Evolutionary conservation across 1,140 invertebrate genomes (phyloP), one percentile per base, ranked within the genome.

Genomic region (Eumaeus atala): DNA sequence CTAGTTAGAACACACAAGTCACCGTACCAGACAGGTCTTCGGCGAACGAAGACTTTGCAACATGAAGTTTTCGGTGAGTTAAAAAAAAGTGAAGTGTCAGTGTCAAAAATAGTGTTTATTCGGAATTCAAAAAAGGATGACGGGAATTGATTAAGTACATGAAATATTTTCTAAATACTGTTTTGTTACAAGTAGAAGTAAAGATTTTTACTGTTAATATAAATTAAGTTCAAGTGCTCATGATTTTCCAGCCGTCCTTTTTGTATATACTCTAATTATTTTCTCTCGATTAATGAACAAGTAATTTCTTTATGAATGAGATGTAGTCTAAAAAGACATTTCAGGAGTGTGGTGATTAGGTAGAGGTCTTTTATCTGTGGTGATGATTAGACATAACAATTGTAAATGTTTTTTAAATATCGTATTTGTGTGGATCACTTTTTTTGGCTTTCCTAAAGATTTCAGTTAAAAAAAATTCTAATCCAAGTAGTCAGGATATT

Each of bases 61-160:
- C 77, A 85, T 85, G 82, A 85, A 85, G 80, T 67, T 73, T 57
- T 70, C 73, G 82, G 82, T 85, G 74, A 85, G 82, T 84, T 59
- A 52, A 53, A 56, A 52, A 28, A 48, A 51, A 61, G 58, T 65
- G 62, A 58, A 71, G 70, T 76, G 73, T 53, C 57, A 65, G 60
- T 70, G 67, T 67, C 52, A 33, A 49, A 28, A 49, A 52, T 40
- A 52, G 51, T 52, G 51, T 33, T 17, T 28, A 38, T 52, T 42
- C 14, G 40, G 40, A 47, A 36, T 47, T 54, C 17, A 17, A 54
- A 54, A 49, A 33, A 49, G 48, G 48, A 34, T 18, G 48, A 14
- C 40, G 40, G 40, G 40, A 44, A 44, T n/a, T 28, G 21, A 28
- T 28, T 28, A 28, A 6, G 21, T 28, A 28, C 21, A 28, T 3